phyloP scores from a whole-genome alignment of 2,113 vertebrate genomes.

The Melanerpes formicivorus region DNA sequence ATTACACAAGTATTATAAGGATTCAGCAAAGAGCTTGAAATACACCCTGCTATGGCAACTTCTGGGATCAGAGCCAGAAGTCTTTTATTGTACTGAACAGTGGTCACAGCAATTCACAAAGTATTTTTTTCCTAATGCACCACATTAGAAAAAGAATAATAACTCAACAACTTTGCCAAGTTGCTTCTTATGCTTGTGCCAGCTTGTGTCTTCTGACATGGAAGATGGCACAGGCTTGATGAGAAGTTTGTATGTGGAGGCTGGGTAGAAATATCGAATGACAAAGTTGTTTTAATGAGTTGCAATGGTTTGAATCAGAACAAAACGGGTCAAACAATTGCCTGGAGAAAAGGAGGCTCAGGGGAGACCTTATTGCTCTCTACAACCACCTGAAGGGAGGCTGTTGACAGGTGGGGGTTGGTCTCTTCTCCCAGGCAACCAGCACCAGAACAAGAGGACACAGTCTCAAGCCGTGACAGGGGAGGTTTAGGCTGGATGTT shows the following conservation, averaged over 20 bases:
- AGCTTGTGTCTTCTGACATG: not conserved
- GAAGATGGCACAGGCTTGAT: not conserved
- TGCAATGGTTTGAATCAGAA: too few species aligned
- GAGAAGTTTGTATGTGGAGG: not conserved
- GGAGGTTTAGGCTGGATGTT: too few species aligned
- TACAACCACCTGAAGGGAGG: too few species aligned
- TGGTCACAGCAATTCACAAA: not conserved
- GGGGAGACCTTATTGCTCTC: too few species aligned
- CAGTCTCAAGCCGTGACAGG: too few species aligned
- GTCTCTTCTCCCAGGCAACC: too few species aligned
- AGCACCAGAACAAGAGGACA: too few species aligned
- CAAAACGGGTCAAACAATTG: too few species aligned
- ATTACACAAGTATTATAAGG: accelerated
- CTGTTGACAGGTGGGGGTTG: too few species aligned
- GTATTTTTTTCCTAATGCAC: not conserved
- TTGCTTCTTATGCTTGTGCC: not conserved
- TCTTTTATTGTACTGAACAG: not conserved
- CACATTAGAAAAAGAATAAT: not conserved
- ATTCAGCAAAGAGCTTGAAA: not conserved
- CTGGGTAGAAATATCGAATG: not conserved
- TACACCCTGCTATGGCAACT: not conserved
- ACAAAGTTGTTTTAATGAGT: not conserved
- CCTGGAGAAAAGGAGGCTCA: too few species aligned
- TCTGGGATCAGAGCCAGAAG: not conserved
- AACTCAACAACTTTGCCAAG: not conserved